Evolutionary conservation across 2,888 invertebrate species (phyloP), one percentile per base, ranked within the genome.

Genomic region (Archips crataeganus): DNA sequence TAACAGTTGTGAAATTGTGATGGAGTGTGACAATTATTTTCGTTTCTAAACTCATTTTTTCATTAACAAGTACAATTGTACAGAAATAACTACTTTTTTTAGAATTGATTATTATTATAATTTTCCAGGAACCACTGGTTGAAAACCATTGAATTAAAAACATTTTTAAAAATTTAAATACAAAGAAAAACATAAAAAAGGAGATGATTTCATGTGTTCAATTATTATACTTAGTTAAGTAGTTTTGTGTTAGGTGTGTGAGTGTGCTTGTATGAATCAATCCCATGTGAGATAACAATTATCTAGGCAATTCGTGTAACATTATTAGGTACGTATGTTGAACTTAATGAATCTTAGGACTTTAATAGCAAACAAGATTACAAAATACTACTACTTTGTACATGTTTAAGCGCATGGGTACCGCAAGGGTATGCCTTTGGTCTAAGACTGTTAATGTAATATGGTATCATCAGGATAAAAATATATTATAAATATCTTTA

Each of bases 341-440:
- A 63, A 70, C 74, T 59, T 68, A 71, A 72, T 79, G 77, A 71
- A 81, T 83, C 79, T 86, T 84, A 85, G 81, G 82, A 81, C 78
- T 80, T 77, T 76, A 75, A 77, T 79, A 80, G 81, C 83, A 82
- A 81, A 84, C 59, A 75, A 80, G 77, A 77, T 79, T 76, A 77
- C 78, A 82, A 80, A 78, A 78, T 79, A 68, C 79, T 79, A 77
- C 82, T 85, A 83, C 81, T 87, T 90, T 90, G 88, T 90, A 90
- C 89, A 84, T 84, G 82, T 84, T 79, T 87, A 90, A 90, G 90
- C 90, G 90, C 89, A 90, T 88, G 82, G 77, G 81, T 83, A 82
- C 80, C 84, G 81, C 76, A 78, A 81, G 81, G 80, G 78, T 77
- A 76, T 77, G 74, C 36, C 34, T 34, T 65, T 32, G 57, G 32